Evolutionary conservation across 2,888 invertebrate genomes (phyloP).

Genomic region (Brassicogethes aeneus): DNA sequence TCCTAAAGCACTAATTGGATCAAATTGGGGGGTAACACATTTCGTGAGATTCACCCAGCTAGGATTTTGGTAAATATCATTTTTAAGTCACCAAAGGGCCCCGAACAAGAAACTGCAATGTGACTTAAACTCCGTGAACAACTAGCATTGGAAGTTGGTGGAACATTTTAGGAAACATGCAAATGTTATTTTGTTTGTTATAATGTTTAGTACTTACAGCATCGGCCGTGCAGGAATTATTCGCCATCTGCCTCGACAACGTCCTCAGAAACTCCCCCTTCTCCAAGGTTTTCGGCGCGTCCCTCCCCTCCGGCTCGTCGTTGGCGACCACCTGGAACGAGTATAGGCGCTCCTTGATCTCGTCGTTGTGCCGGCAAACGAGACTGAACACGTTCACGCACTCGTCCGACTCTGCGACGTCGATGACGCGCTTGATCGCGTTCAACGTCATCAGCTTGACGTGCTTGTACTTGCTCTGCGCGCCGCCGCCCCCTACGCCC

Average conservation of each 20-base stretch:
- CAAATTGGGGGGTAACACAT: too few species aligned
- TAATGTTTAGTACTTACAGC: slow-evolving; percentile 67
- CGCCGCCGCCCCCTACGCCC: slow-evolving; percentile 35
- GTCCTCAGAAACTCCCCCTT: slow-evolving; percentile 74
- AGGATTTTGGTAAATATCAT: too few species aligned
- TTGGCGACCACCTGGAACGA: slow-evolving; percentile 66
- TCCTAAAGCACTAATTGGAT: too few species aligned
- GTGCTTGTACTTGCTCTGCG: slow-evolving; percentile 59
- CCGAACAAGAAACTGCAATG: too few species aligned
- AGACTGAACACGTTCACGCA: slow-evolving; percentile 87
- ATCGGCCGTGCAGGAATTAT: slow-evolving; percentile 86
- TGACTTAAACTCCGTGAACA: too few species aligned
- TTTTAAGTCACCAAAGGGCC: too few species aligned
- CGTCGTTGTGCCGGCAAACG: slow-evolving; percentile 78
- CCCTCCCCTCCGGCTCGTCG: slow-evolving; percentile 49
- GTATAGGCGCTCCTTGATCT: slow-evolving; percentile 78
- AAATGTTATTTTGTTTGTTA: too few species aligned
- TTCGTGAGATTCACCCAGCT: too few species aligned
- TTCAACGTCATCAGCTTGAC: slow-evolving; percentile 82
- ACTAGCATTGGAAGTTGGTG: too few species aligned
- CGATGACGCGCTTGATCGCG: slow-evolving; percentile 83
- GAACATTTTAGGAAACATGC: too few species aligned
- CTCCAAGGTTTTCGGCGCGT: slow-evolving; percentile 42
- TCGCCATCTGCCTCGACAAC: slow-evolving; percentile 85
- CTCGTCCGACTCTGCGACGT: slow-evolving; percentile 76